Percentiles rank a stretch among this genome's conserved stretches.
Evolutionary conservation across 2,797 vertebrate genomes (phyloP).

Genomic region (Anisognathus igniventris): DNA sequence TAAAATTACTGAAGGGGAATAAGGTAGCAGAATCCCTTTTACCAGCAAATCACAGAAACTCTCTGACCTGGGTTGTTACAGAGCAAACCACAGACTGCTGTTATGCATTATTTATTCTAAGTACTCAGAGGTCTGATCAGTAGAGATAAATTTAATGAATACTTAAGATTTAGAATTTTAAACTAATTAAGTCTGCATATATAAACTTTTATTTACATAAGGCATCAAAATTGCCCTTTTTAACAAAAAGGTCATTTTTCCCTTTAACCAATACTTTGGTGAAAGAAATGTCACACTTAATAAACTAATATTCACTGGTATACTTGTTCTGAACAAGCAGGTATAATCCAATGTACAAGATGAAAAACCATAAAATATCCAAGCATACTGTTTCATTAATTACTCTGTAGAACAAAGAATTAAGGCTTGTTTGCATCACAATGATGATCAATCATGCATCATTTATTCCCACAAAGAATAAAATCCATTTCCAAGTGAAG

Average conservation of each 20-base stretch:
- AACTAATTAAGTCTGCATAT: slow-evolving; percentile 11
- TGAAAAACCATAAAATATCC: background rate
- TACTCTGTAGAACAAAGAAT: slow-evolving; percentile 30
- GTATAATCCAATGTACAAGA: background rate
- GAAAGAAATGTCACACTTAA: slow-evolving; percentile 23
- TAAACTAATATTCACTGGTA: background rate
- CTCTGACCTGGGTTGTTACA: background rate
- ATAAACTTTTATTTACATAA: slow-evolving; percentile 68
- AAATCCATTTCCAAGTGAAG: slow-evolving; percentile 5
- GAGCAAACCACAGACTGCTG: background rate
- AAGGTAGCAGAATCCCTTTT: background rate
- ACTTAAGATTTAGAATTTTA: slow-evolving; percentile 14
- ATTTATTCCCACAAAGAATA: slow-evolving; percentile 47
- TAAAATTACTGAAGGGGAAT: background rate
- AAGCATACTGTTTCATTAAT: background rate
- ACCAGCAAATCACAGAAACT: background rate
- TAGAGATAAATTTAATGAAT: background rate
- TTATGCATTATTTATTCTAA: background rate
- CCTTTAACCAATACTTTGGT: slow-evolving; percentile 25
- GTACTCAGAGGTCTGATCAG: background rate
- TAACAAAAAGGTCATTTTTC: slow-evolving; percentile 32
- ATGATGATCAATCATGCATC: slow-evolving; percentile 22
- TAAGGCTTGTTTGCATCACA: slow-evolving; percentile 8
- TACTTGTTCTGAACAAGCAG: slow-evolving; percentile 24
- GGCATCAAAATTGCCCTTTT: slow-evolving; percentile 50